Percentiles rank a stretch among this genome's conserved stretches.
Conservation (phyloP, 2,113 vertebrate genomes). For the Brachyhypopomus occidentalis region DNA sequence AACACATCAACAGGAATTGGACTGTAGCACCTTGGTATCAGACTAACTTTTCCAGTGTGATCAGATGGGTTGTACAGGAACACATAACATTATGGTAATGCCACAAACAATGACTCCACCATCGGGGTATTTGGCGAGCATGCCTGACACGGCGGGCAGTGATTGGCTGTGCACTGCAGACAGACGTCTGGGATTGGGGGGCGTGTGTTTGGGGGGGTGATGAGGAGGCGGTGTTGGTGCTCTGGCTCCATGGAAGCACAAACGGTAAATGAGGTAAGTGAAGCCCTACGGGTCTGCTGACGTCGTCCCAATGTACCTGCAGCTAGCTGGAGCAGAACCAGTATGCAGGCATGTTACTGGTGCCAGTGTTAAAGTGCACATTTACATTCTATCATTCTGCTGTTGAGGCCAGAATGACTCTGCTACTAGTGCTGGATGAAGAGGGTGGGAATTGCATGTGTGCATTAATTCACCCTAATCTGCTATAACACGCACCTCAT, state of each 20-base stretch:
- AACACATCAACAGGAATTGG: not conserved
- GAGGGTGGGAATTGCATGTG: conserved; percentile 44
- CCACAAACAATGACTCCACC: conserved; percentile 38
- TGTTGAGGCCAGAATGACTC: conserved; percentile 50
- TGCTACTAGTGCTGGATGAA: conserved; percentile 33
- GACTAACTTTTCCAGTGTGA: conserved; percentile 31
- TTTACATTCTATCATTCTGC: conserved; percentile 5
- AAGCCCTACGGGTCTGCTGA: not conserved
- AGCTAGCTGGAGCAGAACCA: conserved; percentile 20
- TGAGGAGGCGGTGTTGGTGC: conserved; percentile 2
- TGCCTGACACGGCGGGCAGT: conserved; percentile 35
- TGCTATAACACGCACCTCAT: conserved; percentile 67
- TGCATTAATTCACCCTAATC: conserved; percentile 64
- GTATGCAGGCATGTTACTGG: conserved; percentile 2
- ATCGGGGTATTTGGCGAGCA: conserved; percentile 17
- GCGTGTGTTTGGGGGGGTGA: conserved; percentile 22
- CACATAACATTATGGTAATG: conserved; percentile 15
- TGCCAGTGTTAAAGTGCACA: conserved; percentile 9
- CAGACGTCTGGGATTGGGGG: conserved; percentile 43
- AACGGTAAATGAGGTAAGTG: conserved; percentile 30
- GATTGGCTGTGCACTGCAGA: conserved; percentile 22
- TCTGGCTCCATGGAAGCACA: conserved; percentile 20
- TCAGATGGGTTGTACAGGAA: conserved; percentile 3
- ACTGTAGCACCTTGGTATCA: not conserved
- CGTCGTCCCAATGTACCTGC: conserved; percentile 30